A percentile compares a stretch with the other conserved stretches of the same genome.
Evolutionary conservation across 2,888 invertebrate genomes (phyloP).

Genomic region (Anthophora plumipes): DNA sequence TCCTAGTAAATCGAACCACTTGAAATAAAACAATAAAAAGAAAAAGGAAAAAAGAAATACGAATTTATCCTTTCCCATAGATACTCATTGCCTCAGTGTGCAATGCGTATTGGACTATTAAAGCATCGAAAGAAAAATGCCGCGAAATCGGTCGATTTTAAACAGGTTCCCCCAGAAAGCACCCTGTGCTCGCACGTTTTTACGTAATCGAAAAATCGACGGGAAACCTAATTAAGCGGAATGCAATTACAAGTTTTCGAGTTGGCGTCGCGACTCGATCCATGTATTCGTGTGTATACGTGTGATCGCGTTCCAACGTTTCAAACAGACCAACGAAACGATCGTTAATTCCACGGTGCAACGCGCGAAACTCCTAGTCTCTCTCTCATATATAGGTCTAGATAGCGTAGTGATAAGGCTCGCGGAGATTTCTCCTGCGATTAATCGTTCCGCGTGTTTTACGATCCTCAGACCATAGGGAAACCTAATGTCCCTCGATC

Average conservation of each 20-base stretch:
- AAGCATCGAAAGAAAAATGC: conserved; percentile 12
- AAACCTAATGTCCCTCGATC: conserved; percentile 24
- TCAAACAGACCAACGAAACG: conserved; percentile 11
- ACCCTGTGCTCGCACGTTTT: neutral
- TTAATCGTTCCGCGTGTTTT: conserved; percentile 43
- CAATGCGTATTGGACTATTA: neutral
- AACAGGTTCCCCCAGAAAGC: conserved; percentile 21
- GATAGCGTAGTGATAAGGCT: conserved; percentile 28
- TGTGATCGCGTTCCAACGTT: conserved; percentile 17
- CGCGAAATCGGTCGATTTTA: conserved; percentile 14
- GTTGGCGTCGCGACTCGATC: too few relatives aligned
- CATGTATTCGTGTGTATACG: neutral
- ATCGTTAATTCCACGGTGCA: conserved; percentile 23
- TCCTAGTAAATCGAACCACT: neutral
- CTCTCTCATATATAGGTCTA: neutral
- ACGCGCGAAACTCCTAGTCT: neutral
- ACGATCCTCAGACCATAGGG: conserved; percentile 4
- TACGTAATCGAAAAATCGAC: conserved; percentile 32
- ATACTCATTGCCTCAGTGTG: neutral
- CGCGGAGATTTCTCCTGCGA: conserved; percentile 15
- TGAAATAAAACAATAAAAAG: neutral
- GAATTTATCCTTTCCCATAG: neutral
- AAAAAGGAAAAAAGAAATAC: neutral
- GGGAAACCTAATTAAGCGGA: conserved; percentile 37
- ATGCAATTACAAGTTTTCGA: conserved; percentile 22